These are phyloP conservation scores for Palloptera scutellata DNA, from an alignment of 2,888 invertebrate genomes.

Conservation along the genomic window DNA sequence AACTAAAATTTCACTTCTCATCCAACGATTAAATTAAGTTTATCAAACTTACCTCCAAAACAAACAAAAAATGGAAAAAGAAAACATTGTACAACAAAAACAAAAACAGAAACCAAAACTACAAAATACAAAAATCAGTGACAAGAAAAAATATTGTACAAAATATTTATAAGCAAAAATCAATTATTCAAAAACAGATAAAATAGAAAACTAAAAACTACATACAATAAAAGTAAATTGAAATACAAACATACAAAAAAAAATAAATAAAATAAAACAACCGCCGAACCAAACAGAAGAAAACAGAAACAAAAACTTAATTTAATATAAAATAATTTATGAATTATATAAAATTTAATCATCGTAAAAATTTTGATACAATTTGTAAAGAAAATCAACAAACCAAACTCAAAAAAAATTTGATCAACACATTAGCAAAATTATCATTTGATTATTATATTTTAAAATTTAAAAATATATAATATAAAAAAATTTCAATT, in stretches of 20 bases:
- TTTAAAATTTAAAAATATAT: neutral
- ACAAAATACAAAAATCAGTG: conserved; percentile 18
- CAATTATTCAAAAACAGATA: neutral
- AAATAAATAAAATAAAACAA: conserved; percentile 18
- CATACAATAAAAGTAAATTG: conserved; percentile 23
- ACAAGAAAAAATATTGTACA: conserved; percentile 55
- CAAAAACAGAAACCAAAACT: conserved; percentile 4
- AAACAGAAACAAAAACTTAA: neutral
- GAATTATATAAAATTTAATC: too few species aligned
- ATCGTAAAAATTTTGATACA: too few species aligned
- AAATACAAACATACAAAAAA: conserved; percentile 22
- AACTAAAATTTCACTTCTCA: too few species aligned
- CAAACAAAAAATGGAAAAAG: neutral
- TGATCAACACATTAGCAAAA: conserved; percentile 19
- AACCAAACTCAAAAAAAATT: neutral
- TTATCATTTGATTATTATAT: conserved; percentile 4
- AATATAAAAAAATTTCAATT: conserved; percentile 1
- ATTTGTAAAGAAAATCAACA: neutral
- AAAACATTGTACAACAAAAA: neutral
- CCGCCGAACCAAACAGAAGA: conserved; percentile 30
- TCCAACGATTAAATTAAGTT: too few species aligned
- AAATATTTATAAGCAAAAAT: conserved; percentile 50
- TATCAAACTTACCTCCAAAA: neutral
- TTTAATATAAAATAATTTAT: too few species aligned
- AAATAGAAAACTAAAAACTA: conserved; percentile 11